A percentile compares a stretch with the other conserved stretches of the same genome.
These are phyloP conservation scores for Mixornis gularis DNA, from an alignment of 2,113 vertebrate species.

Conservation along the genomic window DNA sequence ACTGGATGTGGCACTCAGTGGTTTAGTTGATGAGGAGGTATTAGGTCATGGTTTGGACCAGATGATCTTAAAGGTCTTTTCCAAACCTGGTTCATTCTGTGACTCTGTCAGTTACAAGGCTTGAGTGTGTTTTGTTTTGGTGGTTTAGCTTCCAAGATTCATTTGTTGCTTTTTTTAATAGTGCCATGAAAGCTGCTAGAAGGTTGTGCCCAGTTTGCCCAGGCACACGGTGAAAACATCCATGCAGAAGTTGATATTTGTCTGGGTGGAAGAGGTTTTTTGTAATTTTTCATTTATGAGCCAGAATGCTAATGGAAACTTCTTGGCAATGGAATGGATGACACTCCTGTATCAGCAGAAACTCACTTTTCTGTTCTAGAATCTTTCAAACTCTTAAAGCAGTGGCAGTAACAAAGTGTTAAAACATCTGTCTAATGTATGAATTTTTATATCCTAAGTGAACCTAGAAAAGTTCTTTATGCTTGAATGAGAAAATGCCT, in stretches of 20 bases:
- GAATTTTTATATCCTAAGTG: not conserved
- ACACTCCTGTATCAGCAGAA: not conserved
- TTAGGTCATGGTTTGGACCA: not conserved
- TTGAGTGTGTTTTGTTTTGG: not conserved
- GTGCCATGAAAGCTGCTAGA: not conserved
- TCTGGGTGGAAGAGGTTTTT: not conserved
- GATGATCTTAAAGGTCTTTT: not conserved
- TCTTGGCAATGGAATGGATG: not conserved
- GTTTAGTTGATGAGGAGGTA: not conserved
- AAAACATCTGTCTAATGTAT: not conserved
- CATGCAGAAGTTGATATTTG: not conserved
- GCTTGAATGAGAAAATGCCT: slow-evolving; percentile 7
- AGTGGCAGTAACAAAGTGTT: not conserved
- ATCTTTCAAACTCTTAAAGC: not conserved
- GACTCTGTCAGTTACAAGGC: not conserved
- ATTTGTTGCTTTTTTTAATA: not conserved
- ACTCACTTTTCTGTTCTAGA: not conserved
- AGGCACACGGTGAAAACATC: not conserved
- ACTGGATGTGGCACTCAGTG: not conserved
- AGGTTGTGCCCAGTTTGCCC: not conserved
- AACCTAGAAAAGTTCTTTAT: slow-evolving; percentile 13
- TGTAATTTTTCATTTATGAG: not conserved
- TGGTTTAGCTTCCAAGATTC: not conserved
- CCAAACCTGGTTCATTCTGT: not conserved
- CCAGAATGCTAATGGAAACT: not conserved